These are phyloP conservation scores for Seira musarum DNA, from an alignment of 2,888 invertebrate genomes.

Conservation along the genomic window DNA sequence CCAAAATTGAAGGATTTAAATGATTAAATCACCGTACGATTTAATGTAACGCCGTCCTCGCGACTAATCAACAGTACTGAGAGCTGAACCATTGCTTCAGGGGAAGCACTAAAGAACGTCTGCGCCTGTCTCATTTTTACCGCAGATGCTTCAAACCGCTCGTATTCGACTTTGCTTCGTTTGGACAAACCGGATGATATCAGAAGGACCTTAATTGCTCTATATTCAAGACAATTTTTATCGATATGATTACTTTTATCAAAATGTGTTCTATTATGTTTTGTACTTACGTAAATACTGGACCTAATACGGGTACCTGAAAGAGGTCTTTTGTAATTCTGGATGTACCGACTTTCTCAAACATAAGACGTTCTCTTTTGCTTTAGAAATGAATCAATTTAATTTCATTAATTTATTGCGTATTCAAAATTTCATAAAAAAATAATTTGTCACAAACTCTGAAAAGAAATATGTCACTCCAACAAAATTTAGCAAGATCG, in stretches of 20 bases:
- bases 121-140: conserved; percentile 66
- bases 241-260: too few relatives aligned
- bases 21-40: conserved; percentile 28
- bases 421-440: not conserved
- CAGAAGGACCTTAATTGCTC: conserved; percentile 62
- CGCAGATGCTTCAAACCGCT: conserved; percentile 66
- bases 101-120: conserved; percentile 66
- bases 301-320: conserved; percentile 67
- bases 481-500: conserved; percentile 66
- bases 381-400: conserved; percentile 42
- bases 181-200: conserved; percentile 63
- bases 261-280: too few relatives aligned
- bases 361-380: conserved; percentile 57
- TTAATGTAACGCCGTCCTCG: conserved; percentile 1
- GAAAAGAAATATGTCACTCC: conserved; percentile 69
- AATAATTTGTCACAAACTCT: conserved; percentile 60
- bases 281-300: conserved; percentile 64
- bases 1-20: not conserved
- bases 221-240: conserved; percentile 25
- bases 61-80: conserved; percentile 59
- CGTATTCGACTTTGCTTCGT: conserved; percentile 50
- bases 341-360: conserved; percentile 58
- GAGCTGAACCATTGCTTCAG: conserved; percentile 65
- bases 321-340: conserved; percentile 65
- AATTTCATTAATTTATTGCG: not conserved